Evolutionary conservation across 2,797 vertebrate genomes (phyloP).

Genomic region (Danio aesculapii): DNA sequence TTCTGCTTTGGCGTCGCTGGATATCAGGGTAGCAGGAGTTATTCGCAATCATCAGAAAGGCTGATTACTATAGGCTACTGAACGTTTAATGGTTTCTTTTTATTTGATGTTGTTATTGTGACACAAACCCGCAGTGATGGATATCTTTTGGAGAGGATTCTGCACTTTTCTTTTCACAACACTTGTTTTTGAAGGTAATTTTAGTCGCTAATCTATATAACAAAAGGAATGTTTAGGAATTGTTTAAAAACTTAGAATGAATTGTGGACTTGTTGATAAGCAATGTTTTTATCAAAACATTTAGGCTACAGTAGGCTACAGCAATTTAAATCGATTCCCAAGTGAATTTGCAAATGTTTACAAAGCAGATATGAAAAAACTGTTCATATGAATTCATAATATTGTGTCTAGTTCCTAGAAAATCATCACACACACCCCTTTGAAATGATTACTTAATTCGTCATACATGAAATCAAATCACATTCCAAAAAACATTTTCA

Average conservation of each 20-base stretch:
- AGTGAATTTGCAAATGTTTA: too few species aligned
- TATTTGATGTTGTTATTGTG: neutral
- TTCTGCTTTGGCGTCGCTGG: neutral
- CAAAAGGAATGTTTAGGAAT: too few species aligned
- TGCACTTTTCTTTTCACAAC: conserved; percentile 34
- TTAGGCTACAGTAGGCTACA: too few species aligned
- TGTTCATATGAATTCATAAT: neutral
- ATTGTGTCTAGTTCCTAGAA: neutral
- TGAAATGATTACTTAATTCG: too few species aligned
- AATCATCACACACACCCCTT: too few species aligned
- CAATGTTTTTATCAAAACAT: too few species aligned
- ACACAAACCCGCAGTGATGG: conserved; percentile 26
- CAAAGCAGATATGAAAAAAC: neutral
- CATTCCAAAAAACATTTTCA: too few species aligned
- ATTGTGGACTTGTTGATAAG: neutral
- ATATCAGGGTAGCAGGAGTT: conserved; percentile 4
- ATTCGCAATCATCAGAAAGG: neutral
- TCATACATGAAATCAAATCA: too few species aligned
- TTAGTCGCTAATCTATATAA: neutral
- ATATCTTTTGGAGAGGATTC: conserved; percentile 40
- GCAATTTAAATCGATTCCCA: neutral
- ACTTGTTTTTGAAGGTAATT: conserved; percentile 49
- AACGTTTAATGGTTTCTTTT: neutral
- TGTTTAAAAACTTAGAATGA: too few species aligned
- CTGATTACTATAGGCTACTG: neutral